Conservation (phyloP, 2,888 invertebrate genomes). For the Aphelenchoides bicaudatus region DNA sequence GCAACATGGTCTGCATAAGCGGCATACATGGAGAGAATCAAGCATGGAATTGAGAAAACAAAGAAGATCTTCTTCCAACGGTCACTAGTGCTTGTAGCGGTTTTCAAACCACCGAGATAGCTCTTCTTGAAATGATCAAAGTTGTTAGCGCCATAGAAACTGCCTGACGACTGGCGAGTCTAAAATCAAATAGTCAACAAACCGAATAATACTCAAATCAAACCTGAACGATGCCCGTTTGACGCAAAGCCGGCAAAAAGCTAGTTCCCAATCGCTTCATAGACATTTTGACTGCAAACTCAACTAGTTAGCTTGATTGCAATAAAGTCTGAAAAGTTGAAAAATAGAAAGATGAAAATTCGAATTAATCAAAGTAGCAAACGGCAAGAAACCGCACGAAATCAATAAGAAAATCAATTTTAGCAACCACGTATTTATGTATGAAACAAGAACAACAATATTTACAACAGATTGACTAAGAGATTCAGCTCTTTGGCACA, state of each 20-base stretch:
- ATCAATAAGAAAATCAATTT: too few species aligned
- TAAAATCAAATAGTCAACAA: constrained; percentile 1
- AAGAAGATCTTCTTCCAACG: constrained; percentile 58
- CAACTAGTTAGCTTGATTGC: too few species aligned
- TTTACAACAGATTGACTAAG: background rate
- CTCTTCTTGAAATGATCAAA: constrained; percentile 50
- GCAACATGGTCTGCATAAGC: constrained; percentile 37
- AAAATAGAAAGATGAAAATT: too few species aligned
- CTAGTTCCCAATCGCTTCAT: too few species aligned
- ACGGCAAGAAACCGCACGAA: too few species aligned
- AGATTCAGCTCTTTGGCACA: constrained; percentile 1
- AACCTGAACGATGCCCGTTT: too few species aligned
- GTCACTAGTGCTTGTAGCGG: constrained; percentile 43
- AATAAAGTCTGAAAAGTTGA: too few species aligned
- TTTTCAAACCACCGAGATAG: constrained; percentile 39
- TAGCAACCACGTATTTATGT: too few species aligned
- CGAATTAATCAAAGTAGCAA: too few species aligned
- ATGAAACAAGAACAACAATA: too few species aligned
- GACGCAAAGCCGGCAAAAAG: too few species aligned
- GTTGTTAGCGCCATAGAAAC: constrained; percentile 52
- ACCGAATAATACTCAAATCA: background rate
- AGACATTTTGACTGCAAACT: too few species aligned
- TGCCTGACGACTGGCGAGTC: constrained; percentile 44
- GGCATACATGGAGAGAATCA: constrained; percentile 53
- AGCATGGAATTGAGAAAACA: constrained; percentile 50